Conservation (phyloP, 2,888 invertebrate genomes). For the Apantesis nais region DNA sequence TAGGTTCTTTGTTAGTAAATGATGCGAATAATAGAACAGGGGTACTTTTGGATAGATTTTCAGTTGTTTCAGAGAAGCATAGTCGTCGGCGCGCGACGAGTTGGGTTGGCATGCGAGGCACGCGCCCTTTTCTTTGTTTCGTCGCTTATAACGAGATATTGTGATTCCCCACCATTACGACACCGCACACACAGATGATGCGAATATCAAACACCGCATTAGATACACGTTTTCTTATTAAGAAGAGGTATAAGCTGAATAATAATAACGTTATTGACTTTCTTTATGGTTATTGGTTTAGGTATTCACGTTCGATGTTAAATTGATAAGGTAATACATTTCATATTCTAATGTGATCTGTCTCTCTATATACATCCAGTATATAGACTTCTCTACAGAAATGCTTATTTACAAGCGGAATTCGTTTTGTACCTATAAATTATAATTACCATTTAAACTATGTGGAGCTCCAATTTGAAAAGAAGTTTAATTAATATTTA, state of each 20-base stretch:
- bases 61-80: conserved; percentile 45
- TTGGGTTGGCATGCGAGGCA: conserved; percentile 67
- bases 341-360: conserved; percentile 30
- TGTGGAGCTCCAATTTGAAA: not conserved
- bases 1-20: conserved; percentile 46
- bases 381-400: not conserved
- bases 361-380: conserved; percentile 18
- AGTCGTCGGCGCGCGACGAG: conserved; percentile 20
- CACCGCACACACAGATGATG: conserved; percentile 77
- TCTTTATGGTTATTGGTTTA: conserved; percentile 45
- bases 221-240: conserved; percentile 84
- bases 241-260: conserved; percentile 72
- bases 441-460: not conserved
- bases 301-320: conserved; percentile 43
- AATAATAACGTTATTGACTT: conserved; percentile 68
- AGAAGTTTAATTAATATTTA: not conserved
- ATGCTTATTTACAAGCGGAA: not conserved
- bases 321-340: conserved; percentile 43
- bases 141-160: conserved; percentile 83
- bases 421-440: not conserved
- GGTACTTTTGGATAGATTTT: conserved; percentile 57
- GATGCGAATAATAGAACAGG: conserved; percentile 43
- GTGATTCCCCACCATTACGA: conserved; percentile 81
- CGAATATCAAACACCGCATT: conserved; percentile 82
- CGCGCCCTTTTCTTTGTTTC: conserved; percentile 81